Evolutionary conservation across 2,888 invertebrate species (phyloP).

Genomic region (Lepetodrilus schrolli): DNA sequence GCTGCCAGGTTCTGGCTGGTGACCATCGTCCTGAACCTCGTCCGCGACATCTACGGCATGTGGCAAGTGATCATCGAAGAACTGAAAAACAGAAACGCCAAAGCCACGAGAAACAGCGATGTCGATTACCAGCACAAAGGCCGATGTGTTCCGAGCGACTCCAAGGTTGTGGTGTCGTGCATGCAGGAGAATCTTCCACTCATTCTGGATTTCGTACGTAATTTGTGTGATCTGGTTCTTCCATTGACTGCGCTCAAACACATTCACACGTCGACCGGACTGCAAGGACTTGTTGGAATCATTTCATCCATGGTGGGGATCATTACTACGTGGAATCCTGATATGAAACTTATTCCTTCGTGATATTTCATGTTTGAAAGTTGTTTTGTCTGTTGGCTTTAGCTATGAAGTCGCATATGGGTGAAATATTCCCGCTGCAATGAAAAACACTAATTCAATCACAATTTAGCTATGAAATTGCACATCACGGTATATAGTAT

Average conservation of each 20-base stretch:
- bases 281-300: conserved; percentile 86
- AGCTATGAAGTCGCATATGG: too few species aligned
- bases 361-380: conserved; percentile 30
- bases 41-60: conserved; percentile 87
- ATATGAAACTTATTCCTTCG: conserved; percentile 80
- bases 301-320: conserved; percentile 88
- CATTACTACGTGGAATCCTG: conserved; percentile 84
- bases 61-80: conserved; percentile 49
- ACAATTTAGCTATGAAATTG: too few species aligned
- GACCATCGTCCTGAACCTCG: conserved; percentile 86
- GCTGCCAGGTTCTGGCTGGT: conserved; percentile 86
- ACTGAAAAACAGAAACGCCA: conserved; percentile 40
- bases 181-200: conserved; percentile 74
- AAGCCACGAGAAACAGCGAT: conserved; percentile 47
- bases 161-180: conserved; percentile 44
- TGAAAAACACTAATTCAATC: too few species aligned
- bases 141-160: conserved; percentile 29
- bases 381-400: too few species aligned
- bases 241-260: conserved; percentile 88
- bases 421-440: too few species aligned
- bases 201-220: conserved; percentile 88
- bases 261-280: conserved; percentile 84
- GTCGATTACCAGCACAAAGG: conserved; percentile 78
- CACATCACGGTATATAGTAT: too few species aligned
- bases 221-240: conserved; percentile 90